Evolutionary conservation across 2,113 vertebrate genomes (phyloP), one percentile per base, ranked within the genome.

Genomic region (Etia nguti): DNA sequence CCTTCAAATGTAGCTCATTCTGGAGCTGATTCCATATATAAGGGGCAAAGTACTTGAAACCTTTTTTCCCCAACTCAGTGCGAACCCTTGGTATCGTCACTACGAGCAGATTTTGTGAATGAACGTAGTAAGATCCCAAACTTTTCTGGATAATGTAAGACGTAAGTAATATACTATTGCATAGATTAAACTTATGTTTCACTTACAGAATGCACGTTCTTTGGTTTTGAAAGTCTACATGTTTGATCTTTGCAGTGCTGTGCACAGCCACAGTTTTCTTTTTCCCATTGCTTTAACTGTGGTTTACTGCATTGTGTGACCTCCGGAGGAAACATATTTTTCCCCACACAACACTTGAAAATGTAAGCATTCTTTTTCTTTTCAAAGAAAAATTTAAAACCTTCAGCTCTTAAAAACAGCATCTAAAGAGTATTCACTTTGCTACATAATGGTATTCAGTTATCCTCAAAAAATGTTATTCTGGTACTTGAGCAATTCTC

Each of bases 41-140:
- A 65, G 60, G 34, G 20, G 34, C n/a, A 10, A 65, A 8, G 60
- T 65, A 65, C 31, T 65, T 5, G 60, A 38, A 65, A 20, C 18
- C 31, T n/a, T 38, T 38, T 65, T 65, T 1, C 34, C 34, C 34
- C 60, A 65, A 65, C 31, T 2, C 60, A 38, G 10, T 4, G 34
- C 0, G 0, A 65, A n/a, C 1, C 60, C 34, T n/a, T 65, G 18
- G 60, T 6, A n/a, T 65, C 6, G 2, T 65, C 60, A 65, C 60
- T 38, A 65, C n/a, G 60, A n/a, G 38, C 6, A 38, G 34, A 65
- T 65, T 65, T 38, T 38, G 0, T n/a, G 60, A 65, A 65, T 65
- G 10, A 65, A 65, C 12, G 18, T n/a, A 12, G 6, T 65, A 38
- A 65, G 31, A 65, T 3, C 6, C 18, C 60, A 13, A 7, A n/a